Evolutionary conservation across 92 coral and sea anemone genomes (phyloP).

Genomic region (Epizoanthus scotinus): DNA sequence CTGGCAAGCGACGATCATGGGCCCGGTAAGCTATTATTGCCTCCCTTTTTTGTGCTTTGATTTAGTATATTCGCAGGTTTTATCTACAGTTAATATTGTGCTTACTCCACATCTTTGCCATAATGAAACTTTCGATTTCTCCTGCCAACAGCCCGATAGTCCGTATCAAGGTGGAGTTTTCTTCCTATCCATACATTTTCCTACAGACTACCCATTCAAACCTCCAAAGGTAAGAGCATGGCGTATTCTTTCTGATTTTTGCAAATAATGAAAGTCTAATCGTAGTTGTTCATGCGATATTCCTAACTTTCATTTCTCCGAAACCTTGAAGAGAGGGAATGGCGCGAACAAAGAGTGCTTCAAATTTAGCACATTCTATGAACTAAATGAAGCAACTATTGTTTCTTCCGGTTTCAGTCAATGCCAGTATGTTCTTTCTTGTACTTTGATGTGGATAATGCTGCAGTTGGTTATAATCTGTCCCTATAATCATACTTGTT

Average conservation of each 20-base stretch:
- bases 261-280: not conserved
- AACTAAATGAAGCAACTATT: not conserved
- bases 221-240: constrained; percentile 94
- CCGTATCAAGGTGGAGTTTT: constrained; percentile 99
- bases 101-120: not conserved
- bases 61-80: constrained; percentile 10
- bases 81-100: constrained; percentile 13
- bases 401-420: constrained; percentile 33
- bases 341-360: constrained; percentile 48
- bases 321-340: constrained; percentile 36
- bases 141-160: constrained; percentile 88
- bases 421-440: constrained; percentile 22
- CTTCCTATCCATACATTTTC: constrained; percentile 97
- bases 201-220: constrained; percentile 99
- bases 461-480: not conserved
- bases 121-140: constrained; percentile 41
- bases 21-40: constrained; percentile 84
- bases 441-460: constrained; percentile 5
- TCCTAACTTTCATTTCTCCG: not conserved
- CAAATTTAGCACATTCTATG: constrained; percentile 15
- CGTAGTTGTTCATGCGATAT: not conserved
- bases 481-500: not conserved
- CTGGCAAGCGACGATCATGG: constrained; percentile 99
- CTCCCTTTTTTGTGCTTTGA: constrained; percentile 2
- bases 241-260: constrained; percentile 6